Conservation (phyloP, 1,140 invertebrate genomes). For the Carcinoscorpius rotundicauda region DNA sequence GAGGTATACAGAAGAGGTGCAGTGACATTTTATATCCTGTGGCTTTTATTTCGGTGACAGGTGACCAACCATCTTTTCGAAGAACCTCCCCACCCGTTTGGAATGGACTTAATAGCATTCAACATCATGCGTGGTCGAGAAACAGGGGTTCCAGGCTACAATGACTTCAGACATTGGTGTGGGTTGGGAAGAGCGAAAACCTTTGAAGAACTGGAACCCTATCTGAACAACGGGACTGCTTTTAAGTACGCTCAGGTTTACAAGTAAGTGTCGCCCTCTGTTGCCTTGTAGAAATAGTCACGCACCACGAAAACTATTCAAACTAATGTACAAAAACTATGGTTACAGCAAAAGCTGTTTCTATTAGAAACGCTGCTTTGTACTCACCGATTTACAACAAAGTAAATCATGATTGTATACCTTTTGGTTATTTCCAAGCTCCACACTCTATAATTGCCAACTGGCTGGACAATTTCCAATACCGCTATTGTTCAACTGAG, state of each 20-base stretch:
- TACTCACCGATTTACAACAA: too few species aligned
- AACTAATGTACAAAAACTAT: too few species aligned
- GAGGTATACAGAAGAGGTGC: background rate
- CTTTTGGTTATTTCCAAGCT: too few species aligned
- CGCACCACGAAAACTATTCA: too few species aligned
- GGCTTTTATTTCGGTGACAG: slow-evolving; percentile 30
- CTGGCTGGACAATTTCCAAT: too few species aligned
- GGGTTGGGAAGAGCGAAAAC: slow-evolving; percentile 32
- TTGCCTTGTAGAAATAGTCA: too few species aligned
- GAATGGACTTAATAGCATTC: slow-evolving; percentile 67
- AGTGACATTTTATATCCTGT: background rate
- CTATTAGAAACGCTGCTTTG: too few species aligned
- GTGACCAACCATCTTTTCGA: slow-evolving; percentile 64
- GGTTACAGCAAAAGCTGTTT: too few species aligned
- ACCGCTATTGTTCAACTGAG: too few species aligned
- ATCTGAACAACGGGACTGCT: slow-evolving; percentile 25
- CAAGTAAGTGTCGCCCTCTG: slow-evolving; percentile 15
- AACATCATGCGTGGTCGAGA: slow-evolving; percentile 80
- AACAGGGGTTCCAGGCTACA: slow-evolving; percentile 72
- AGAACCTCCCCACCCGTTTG: slow-evolving; percentile 39
- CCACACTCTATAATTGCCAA: too few species aligned
- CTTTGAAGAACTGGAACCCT: slow-evolving; percentile 25
- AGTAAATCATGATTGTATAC: too few species aligned
- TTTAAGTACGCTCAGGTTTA: slow-evolving; percentile 23
- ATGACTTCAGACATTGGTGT: slow-evolving; percentile 58